Conservation (phyloP, 2,113 vertebrate species). For the Sterrhoptilus dennistouni region DNA sequence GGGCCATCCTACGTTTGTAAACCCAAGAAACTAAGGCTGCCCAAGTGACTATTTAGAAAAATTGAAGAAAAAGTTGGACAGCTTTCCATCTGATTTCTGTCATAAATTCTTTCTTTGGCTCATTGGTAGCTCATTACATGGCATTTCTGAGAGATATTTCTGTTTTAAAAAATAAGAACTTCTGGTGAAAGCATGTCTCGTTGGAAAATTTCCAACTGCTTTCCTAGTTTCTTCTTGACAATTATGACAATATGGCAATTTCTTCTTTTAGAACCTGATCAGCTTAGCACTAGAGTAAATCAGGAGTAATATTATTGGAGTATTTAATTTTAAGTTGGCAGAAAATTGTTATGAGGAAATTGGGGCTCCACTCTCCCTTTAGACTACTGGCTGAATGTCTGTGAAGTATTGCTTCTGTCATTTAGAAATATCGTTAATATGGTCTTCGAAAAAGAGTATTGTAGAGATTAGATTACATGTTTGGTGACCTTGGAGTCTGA, state of each 20-base stretch:
- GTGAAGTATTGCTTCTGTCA: neutral
- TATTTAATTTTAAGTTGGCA: neutral
- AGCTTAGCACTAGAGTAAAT: neutral
- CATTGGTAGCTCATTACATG: neutral
- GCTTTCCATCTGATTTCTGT: neutral
- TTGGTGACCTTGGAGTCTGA: neutral
- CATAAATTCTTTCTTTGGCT: neutral
- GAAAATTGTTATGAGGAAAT: neutral
- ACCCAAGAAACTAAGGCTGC: neutral
- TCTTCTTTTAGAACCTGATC: neutral
- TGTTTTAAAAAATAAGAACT: neutral
- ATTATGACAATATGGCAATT: neutral
- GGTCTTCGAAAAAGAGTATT: neutral
- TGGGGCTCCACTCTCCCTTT: neutral
- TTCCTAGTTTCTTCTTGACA: neutral
- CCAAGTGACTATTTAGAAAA: neutral
- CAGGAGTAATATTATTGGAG: neutral
- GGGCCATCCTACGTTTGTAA: neutral
- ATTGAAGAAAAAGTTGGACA: neutral
- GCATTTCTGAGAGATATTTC: slow-evolving; percentile 11
- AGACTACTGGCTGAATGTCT: neutral
- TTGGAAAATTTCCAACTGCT: neutral
- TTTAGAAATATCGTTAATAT: neutral
- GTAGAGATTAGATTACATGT: neutral
- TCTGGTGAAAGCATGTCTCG: neutral